Evolutionary conservation across 2,888 invertebrate species (phyloP).

Genomic region (Epistrophella euchroma): DNA sequence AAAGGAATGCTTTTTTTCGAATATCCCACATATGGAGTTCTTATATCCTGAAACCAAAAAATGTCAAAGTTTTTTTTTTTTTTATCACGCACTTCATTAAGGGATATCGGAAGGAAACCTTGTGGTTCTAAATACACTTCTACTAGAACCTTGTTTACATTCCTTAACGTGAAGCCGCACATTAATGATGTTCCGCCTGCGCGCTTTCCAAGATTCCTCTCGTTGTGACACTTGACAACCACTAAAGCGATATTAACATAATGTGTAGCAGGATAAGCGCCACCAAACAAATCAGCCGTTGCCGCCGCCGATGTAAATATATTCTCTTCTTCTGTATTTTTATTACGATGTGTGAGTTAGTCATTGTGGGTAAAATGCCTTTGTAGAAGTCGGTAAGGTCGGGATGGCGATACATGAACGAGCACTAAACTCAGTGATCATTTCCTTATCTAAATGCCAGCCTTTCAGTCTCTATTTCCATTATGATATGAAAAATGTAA

Average conservation of each 20-base stretch:
- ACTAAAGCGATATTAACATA: constrained; percentile 65
- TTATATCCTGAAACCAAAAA: no score
- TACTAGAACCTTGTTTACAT: not conserved
- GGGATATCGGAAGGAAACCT: not conserved
- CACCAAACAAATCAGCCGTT: constrained; percentile 43
- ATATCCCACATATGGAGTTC: no score
- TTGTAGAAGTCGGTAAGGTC: not conserved
- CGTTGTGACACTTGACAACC: constrained; percentile 71
- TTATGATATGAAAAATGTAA: constrained; percentile 82
- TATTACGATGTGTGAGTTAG: not conserved
- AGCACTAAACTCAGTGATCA: constrained; percentile 62
- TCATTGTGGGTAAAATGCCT: not conserved
- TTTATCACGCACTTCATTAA: not conserved
- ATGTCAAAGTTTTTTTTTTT: no score
- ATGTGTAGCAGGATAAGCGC: constrained; percentile 71
- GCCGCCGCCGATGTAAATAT: not conserved
- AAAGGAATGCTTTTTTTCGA: no score
- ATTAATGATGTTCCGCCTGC: constrained; percentile 60
- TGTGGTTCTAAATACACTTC: not conserved
- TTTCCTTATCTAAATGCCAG: constrained; percentile 84
- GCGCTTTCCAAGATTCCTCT: constrained; percentile 20
- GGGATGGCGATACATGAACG: not conserved
- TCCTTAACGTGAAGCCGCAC: not conserved
- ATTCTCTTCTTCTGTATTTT: not conserved
- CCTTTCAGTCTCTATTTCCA: constrained; percentile 85